phyloP scores from a whole-genome alignment of 2,797 vertebrate species.

The Enteromius thamalakanensis region DNA sequence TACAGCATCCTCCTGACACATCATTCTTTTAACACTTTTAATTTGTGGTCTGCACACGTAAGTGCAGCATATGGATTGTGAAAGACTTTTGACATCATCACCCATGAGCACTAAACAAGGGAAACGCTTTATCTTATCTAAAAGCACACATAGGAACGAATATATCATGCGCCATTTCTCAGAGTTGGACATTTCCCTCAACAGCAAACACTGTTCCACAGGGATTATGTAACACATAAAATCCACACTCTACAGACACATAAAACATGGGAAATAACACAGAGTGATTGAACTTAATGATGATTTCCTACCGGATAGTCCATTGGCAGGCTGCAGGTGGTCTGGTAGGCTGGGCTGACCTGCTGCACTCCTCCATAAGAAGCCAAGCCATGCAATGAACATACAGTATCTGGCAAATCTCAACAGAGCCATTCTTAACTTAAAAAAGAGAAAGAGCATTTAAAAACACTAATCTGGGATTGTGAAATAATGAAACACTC shows the following conservation, averaged over 20 bases:
- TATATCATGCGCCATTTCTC: not conserved
- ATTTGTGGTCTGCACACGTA: not conserved
- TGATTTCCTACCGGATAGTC: constrained; percentile 54
- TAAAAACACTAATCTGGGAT: not conserved
- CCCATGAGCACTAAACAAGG: not conserved
- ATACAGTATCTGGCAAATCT: constrained; percentile 38
- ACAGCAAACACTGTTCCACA: not conserved
- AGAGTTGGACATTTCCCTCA: not conserved
- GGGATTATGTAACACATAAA: not conserved
- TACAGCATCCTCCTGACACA: not conserved
- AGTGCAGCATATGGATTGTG: not conserved
- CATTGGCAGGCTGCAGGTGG: constrained; percentile 27
- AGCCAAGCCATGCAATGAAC: constrained; percentile 51
- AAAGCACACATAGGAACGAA: not conserved
- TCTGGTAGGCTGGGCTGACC: constrained; percentile 41
- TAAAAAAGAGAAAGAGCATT: constrained; percentile 39
- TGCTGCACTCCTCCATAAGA: constrained; percentile 51
- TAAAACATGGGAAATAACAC: not conserved
- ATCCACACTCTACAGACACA: not conserved
- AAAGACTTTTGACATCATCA: constrained; percentile 18
- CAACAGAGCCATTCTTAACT: constrained; percentile 49
- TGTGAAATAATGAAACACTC: not conserved
- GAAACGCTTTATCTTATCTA: constrained; percentile 10
- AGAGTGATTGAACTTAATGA: constrained; percentile 1
- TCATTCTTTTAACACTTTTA: not conserved